phyloP scores from a whole-genome alignment of 2,888 invertebrate genomes.

The Drosophila austrosaltans region DNA sequence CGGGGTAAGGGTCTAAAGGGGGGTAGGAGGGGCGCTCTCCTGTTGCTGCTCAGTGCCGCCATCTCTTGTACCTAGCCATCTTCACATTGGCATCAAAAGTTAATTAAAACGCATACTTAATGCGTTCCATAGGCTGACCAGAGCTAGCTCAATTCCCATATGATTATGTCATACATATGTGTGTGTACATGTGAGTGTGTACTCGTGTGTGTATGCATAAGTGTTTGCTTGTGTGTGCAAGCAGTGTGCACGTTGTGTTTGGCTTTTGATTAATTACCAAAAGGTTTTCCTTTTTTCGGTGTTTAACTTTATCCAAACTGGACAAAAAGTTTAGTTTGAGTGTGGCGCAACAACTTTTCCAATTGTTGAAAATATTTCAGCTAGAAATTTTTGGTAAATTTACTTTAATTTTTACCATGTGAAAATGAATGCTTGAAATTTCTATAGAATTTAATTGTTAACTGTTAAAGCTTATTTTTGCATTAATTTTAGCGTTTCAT shows the following conservation, averaged over 20 bases:
- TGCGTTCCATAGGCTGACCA: conserved; percentile 44
- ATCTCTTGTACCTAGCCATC: conserved; percentile 44
- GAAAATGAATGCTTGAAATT: too few relatives aligned
- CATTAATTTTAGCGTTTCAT: too few relatives aligned
- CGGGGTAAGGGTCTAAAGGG: too few relatives aligned
- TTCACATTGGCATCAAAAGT: conserved; percentile 57
- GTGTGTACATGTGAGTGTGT: not conserved
- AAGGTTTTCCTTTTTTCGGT: conserved; percentile 28
- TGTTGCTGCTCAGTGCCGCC: conserved; percentile 56
- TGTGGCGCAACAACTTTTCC: not conserved
- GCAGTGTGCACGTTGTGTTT: conserved; percentile 39
- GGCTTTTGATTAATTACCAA: conserved; percentile 67
- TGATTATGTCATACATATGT: not conserved
- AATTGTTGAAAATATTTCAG: not conserved
- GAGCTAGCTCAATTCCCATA: conserved; percentile 12
- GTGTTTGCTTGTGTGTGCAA: conserved; percentile 50
- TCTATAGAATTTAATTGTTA: too few relatives aligned
- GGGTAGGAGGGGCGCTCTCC: conserved; percentile 11
- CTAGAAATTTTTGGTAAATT: too few relatives aligned
- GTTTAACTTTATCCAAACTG: conserved; percentile 50
- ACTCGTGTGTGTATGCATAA: conserved; percentile 25
- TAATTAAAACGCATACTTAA: conserved; percentile 72
- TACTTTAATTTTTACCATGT: too few relatives aligned
- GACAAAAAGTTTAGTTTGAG: not conserved
- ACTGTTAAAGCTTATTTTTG: too few relatives aligned